Percentiles rank a stretch among this genome's conserved stretches.
phyloP scores from a whole-genome alignment of 2,797 vertebrate genomes.

The Lagorchestes hirsutus region DNA sequence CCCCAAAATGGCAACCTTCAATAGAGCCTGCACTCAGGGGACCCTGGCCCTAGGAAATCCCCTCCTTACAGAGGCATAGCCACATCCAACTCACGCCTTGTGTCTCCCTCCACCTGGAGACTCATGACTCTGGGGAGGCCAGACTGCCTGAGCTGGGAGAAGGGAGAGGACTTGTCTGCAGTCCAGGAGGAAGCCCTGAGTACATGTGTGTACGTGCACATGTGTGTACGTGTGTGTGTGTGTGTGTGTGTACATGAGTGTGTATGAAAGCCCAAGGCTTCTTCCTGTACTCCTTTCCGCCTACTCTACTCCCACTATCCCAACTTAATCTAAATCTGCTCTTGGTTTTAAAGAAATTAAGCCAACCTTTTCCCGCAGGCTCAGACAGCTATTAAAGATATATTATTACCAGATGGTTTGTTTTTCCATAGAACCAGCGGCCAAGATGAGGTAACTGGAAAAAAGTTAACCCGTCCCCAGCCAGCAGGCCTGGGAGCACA shows the following conservation, averaged over 20 bases:
- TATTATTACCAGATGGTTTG: slow-evolving; percentile 86
- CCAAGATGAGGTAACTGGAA: slow-evolving; percentile 79
- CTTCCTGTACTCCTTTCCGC: too few species aligned
- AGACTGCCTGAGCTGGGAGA: background rate
- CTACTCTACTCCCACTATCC: slow-evolving; percentile 11
- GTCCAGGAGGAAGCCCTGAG: too few species aligned
- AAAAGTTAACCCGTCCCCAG: slow-evolving; percentile 79
- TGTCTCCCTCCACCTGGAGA: background rate
- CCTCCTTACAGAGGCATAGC: too few species aligned
- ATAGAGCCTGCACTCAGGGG: too few species aligned
- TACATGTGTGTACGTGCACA: background rate
- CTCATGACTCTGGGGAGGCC: background rate
- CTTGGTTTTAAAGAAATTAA: slow-evolving; percentile 73
- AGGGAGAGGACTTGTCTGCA: too few species aligned
- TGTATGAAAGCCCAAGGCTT: too few species aligned
- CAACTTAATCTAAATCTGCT: slow-evolving; percentile 39
- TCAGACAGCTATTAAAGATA: slow-evolving; percentile 83
- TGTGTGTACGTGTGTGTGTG: background rate
- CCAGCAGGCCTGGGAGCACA: slow-evolving; percentile 38
- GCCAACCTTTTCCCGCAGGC: slow-evolving; percentile 85
- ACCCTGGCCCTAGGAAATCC: too few species aligned
- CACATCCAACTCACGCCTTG: background rate
- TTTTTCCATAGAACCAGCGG: slow-evolving; percentile 79
- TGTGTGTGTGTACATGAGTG: too few species aligned
- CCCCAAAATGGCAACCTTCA: too few species aligned